phyloP scores from a whole-genome alignment of 1,140 invertebrate species.

The Eriocheir sinensis region DNA sequence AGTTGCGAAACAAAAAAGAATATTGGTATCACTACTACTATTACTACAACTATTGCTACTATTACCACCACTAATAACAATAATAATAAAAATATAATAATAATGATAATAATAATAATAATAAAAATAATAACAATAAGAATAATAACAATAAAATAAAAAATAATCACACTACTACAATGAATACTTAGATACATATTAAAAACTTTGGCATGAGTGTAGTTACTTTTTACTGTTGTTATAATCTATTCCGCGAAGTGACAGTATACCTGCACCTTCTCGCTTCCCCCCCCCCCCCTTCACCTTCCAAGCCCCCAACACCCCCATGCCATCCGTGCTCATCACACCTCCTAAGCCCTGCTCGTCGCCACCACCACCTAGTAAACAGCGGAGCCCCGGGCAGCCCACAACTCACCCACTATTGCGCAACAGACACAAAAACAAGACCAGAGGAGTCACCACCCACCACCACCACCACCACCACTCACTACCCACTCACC shows the following conservation, averaged over 20 bases:
- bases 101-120: constrained; percentile 18
- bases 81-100: not conserved
- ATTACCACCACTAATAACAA: not conserved
- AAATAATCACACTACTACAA: no score
- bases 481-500: not conserved
- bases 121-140: not conserved
- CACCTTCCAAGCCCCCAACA: not conserved
- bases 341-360: not conserved
- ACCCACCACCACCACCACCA: not conserved
- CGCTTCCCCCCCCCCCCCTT: not conserved
- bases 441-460: constrained; percentile 31
- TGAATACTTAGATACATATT: no score
- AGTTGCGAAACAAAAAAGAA: no score
- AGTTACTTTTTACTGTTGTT: constrained; percentile 11
- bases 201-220: no score
- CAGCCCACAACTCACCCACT: not conserved
- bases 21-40: no score
- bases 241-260: not conserved
- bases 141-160: no score
- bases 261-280: not conserved
- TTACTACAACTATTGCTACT: no score
- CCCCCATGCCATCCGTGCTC: no score
- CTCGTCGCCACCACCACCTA: not conserved
- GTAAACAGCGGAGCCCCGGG: not conserved
- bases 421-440: not conserved